Evolutionary conservation across 2,113 vertebrate genomes (phyloP).

Genomic region (Tyto alba): DNA sequence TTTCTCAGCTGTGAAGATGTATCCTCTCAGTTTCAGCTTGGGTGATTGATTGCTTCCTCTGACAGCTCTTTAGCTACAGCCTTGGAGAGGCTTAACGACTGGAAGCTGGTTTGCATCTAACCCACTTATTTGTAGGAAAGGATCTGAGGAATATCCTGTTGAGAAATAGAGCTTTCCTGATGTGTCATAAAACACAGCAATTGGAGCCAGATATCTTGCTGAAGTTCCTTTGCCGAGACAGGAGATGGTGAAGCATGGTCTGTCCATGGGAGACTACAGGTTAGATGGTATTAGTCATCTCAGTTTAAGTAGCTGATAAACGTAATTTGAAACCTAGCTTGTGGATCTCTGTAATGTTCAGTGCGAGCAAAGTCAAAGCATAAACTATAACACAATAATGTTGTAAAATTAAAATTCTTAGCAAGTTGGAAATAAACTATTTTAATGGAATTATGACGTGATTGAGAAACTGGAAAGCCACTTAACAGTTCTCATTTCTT

Average conservation of each 20-base stretch:
- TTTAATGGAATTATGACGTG: not conserved
- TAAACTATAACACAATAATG: not conserved
- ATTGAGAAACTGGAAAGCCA: not conserved
- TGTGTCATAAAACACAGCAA: not conserved
- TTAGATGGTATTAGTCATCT: not conserved
- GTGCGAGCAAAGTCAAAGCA: not conserved
- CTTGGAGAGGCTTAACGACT: not conserved
- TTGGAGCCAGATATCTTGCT: not conserved
- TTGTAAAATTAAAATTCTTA: not conserved
- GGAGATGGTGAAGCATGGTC: not conserved
- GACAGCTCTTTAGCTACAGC: not conserved
- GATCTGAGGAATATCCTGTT: not conserved
- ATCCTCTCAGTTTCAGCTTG: not conserved
- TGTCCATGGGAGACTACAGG: not conserved
- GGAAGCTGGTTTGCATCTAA: not conserved
- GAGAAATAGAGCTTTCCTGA: not conserved
- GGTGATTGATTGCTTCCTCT: constrained; percentile 5
- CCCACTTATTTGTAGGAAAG: not conserved
- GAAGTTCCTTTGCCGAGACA: not conserved
- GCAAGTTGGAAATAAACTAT: not conserved
- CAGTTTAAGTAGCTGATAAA: not conserved
- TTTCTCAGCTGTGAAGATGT: not conserved
- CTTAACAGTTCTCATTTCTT: not conserved
- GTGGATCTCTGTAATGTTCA: not conserved
- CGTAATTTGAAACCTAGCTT: not conserved